phyloP scores from a whole-genome alignment of 2,113 vertebrate genomes.

The Ascaphus truei region DNA sequence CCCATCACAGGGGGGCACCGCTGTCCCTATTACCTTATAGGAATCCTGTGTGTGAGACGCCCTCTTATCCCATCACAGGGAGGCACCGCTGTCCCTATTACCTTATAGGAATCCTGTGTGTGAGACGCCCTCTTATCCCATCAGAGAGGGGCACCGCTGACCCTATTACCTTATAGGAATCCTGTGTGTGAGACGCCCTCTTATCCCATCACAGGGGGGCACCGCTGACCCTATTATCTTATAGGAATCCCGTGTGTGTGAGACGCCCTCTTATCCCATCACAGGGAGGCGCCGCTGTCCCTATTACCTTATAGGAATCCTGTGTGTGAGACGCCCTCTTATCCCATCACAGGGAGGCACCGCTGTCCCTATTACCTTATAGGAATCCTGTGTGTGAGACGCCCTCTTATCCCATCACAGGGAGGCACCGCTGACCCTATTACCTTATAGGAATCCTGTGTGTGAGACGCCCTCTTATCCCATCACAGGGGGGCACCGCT shows the following conservation, averaged over 20 bases:
- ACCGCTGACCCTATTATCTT: background rate
- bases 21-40: background rate
- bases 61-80: constrained; percentile 18
- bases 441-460: background rate
- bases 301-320: background rate
- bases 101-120: background rate
- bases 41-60: background rate
- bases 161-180: background rate
- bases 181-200: background rate
- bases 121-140: background rate
- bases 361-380: background rate
- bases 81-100: background rate
- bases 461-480: background rate
- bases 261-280: background rate
- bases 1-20: constrained; percentile 4
- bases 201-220: constrained; percentile 12
- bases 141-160: constrained; percentile 6
- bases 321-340: background rate
- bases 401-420: background rate
- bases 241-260: background rate
- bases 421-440: constrained; percentile 4
- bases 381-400: background rate
- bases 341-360: constrained; percentile 7
- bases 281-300: constrained; percentile 6
- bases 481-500: constrained; percentile 2